A percentile compares a stretch with the other conserved stretches of the same genome.
These are phyloP conservation scores for Cataglyphis albicans DNA, from an alignment of 2,888 invertebrate genomes.

Conservation along the genomic window DNA sequence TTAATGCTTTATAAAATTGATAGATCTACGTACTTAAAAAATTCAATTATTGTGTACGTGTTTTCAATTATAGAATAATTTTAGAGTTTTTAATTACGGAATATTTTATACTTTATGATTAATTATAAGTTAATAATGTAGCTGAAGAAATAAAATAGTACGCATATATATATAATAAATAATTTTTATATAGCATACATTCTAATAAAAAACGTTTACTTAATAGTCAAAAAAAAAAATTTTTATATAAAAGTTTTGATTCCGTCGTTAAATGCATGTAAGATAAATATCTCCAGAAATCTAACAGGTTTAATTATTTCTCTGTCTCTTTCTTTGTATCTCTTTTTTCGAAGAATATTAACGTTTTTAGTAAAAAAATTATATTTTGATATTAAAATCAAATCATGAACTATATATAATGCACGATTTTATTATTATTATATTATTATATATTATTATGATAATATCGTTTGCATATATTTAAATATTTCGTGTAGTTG, in stretches of 20 bases:
- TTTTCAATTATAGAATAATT: not conserved
- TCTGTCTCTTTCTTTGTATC: no score
- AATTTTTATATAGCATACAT: not conserved
- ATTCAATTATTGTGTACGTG: not conserved
- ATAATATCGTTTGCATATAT: not conserved
- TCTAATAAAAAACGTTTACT: not conserved
- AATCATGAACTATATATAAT: not conserved
- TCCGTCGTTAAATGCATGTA: not conserved
- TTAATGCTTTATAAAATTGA: not conserved
- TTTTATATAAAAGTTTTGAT: not conserved
- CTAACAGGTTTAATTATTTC: not conserved
- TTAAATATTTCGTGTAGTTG: not conserved
- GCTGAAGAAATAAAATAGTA: not conserved
- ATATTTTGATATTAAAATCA: not conserved
- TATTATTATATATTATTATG: no score
- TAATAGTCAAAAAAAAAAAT: not conserved
- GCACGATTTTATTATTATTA: no score
- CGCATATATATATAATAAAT: not conserved
- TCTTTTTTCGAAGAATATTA: slow-evolving; percentile 3
- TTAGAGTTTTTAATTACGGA: not conserved
- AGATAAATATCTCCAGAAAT: not conserved
- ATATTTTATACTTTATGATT: not conserved
- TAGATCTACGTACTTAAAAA: not conserved
- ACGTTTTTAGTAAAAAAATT: not conserved
- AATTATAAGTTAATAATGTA: not conserved